Percentiles rank a stretch among this genome's conserved stretches.
Conservation (phyloP, 1,140 invertebrate genomes). For the Macrobrachium nipponense region DNA sequence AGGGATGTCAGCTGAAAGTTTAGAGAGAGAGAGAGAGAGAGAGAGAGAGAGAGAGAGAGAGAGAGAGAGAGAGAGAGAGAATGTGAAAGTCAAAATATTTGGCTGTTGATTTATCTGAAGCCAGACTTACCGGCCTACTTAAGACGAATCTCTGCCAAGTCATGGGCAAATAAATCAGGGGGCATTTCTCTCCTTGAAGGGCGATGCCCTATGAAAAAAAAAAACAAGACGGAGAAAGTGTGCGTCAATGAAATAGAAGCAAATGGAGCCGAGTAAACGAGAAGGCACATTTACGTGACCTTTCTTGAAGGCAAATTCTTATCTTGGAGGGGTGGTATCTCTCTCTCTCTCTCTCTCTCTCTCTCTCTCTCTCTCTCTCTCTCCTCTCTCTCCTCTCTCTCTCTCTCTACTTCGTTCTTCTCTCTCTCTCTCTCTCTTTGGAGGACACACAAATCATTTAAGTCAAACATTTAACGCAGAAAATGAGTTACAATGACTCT, state of each 20-base stretch:
- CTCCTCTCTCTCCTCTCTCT: conserved; percentile 25
- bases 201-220: not conserved
- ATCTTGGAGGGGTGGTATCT: too few species aligned
- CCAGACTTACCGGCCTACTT: too few species aligned
- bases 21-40: conserved; percentile 41
- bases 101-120: too few species aligned
- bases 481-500: too few species aligned
- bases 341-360: conserved; percentile 25
- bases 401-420: too few species aligned
- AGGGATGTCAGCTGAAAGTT: not conserved
- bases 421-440: conserved; percentile 18
- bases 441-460: too few species aligned
- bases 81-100: too few species aligned
- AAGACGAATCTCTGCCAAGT: too few species aligned
- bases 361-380: conserved; percentile 24
- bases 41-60: conserved; percentile 44
- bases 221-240: not conserved
- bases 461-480: too few species aligned
- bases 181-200: not conserved
- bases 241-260: not conserved
- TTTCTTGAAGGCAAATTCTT: not conserved
- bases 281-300: not conserved
- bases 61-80: conserved; percentile 28
- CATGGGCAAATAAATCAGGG: not conserved
- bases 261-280: not conserved